Percentiles rank a stretch among this genome's conserved stretches.
These are phyloP conservation scores for Pomatorhinus ruficollis DNA, from an alignment of 2,113 vertebrate species.

Conservation along the genomic window DNA sequence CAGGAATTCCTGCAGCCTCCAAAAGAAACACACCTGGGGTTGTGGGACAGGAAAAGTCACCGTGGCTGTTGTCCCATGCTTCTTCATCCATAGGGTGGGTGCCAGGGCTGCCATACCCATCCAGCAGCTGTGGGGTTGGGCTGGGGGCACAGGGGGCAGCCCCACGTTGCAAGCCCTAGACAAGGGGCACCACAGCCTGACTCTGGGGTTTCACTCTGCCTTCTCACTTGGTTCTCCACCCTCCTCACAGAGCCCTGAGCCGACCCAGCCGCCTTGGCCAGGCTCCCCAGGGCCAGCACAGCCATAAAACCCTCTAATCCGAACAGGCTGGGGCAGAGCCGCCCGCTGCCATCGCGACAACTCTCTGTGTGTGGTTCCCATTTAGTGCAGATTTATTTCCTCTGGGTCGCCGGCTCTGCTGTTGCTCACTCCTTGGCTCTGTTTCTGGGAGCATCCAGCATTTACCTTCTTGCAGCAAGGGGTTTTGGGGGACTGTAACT, in stretches of 20 bases:
- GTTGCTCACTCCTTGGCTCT: slow-evolving; percentile 24
- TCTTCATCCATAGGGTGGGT: background rate
- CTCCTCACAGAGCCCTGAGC: background rate
- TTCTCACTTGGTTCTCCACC: background rate
- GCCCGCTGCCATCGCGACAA: background rate
- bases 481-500: background rate
- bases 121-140: background rate
- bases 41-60: background rate
- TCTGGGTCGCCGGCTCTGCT: background rate
- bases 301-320: slow-evolving; percentile 7
- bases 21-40: fast-evolving
- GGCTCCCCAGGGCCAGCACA: background rate
- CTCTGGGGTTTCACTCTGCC: fast-evolving
- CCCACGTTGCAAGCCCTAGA: fast-evolving
- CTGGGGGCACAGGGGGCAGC: background rate
- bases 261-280: background rate
- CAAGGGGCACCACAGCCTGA: background rate
- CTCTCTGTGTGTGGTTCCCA: slow-evolving; percentile 42
- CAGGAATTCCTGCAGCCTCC: background rate
- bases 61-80: background rate
- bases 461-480: slow-evolving; percentile 23
- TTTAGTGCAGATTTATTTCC: slow-evolving; percentile 45
- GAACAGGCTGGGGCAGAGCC: slow-evolving; percentile 25
- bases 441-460: background rate
- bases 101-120: background rate